Conservation (phyloP, 2,888 invertebrate genomes). For the Taenaris catops region DNA sequence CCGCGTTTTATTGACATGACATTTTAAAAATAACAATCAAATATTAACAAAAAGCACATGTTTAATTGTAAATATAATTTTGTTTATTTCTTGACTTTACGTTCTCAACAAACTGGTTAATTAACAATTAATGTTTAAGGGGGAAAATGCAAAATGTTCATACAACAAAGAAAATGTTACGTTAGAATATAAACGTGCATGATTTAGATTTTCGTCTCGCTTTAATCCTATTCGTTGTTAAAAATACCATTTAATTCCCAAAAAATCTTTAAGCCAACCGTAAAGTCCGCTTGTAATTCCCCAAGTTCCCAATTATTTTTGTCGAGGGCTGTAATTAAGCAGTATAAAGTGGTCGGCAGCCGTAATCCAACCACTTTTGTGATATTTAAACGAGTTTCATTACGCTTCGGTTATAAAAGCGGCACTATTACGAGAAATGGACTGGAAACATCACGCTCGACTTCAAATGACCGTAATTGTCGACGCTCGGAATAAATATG, state of each 20-base stretch:
- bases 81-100: too few relatives aligned
- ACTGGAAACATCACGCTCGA: conserved; percentile 71
- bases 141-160: too few relatives aligned
- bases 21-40: too few relatives aligned
- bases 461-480: conserved; percentile 67
- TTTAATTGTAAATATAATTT: too few relatives aligned
- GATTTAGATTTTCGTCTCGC: not conserved
- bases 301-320: conserved; percentile 74
- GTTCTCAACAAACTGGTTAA: too few relatives aligned
- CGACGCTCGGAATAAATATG: conserved; percentile 35
- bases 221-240: conserved; percentile 4
- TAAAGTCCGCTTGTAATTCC: conserved; percentile 60
- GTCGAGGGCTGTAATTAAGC: conserved; percentile 73
- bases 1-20: too few relatives aligned
- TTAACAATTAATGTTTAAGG: too few relatives aligned
- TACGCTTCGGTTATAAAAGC: conserved; percentile 74
- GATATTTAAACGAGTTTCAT: conserved; percentile 77
- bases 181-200: too few relatives aligned
- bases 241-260: conserved; percentile 17
- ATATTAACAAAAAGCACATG: too few relatives aligned
- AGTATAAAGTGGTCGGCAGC: conserved; percentile 66
- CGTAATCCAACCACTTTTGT: conserved; percentile 75
- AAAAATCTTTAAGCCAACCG: conserved; percentile 39
- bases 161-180: too few relatives aligned
- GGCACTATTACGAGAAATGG: conserved; percentile 69